Evolutionary conservation across 2,797 vertebrate genomes (phyloP), one percentile per base, ranked within the genome.

Genomic region (Rhinogobio ventralis): DNA sequence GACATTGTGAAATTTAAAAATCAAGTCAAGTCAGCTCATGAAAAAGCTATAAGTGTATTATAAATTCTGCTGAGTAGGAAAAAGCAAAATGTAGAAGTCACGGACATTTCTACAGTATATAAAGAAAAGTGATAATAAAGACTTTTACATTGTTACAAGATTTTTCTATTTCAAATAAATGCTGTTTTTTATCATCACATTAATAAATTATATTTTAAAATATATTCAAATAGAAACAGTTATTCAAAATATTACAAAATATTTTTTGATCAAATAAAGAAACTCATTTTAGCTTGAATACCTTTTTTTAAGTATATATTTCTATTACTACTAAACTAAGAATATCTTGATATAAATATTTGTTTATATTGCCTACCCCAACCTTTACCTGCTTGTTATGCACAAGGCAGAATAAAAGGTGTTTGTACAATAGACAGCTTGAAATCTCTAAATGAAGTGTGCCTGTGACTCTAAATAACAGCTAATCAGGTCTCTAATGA

Each of bases 391-490:
- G 15, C 14, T 55, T 66, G 53, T 55, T 30, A 71, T 72, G 39
- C 11, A 23, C 25, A 46, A 82, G 1, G 17, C 53, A 25, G 13
- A 55, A 23, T 36, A 28, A 36, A 69, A 55, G 6, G 17, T 28
- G 11, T 46, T 45, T 62, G 25, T 14, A 39, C 30, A 39, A 57
- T 39, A 66, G 42, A 19, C 28, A 14, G 19, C 33, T 79, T 66
- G 6, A 69, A 55, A 53, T 80, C 23, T 74, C 10, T 23, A 14
- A 28, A 74, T 69, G 33, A 71, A 81, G n/a, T 20, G n/a, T 33
- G 53, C 20, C 20, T 62, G 79, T 72, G 68, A 62, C 53, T 72
- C 53, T 62, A 73, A 81, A 71, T 28, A 19, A 60, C 55, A 62
- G n/a, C 55, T 77, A 62, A 77, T 62, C 79, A 57, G 2, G 62